Evolutionary conservation across 2,797 vertebrate species (phyloP).

Genomic region (Sebastes itinus): DNA sequence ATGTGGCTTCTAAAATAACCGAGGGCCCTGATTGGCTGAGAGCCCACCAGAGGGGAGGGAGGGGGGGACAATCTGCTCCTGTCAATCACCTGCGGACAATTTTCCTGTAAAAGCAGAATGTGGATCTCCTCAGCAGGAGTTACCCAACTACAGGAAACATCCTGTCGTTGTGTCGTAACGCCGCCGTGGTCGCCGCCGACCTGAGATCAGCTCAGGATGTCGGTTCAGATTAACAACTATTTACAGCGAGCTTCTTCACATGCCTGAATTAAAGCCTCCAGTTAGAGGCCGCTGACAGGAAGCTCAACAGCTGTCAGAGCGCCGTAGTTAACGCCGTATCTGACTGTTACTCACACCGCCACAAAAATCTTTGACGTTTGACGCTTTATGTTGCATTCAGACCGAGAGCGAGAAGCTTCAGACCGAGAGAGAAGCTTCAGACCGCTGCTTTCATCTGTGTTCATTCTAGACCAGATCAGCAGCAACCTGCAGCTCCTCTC

Average conservation of each 20-base stretch:
- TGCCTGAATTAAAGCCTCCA: conserved; percentile 51
- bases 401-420: too few species aligned
- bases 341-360: too few species aligned
- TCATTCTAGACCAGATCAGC: too few species aligned
- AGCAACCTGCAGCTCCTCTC: too few species aligned
- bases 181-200: too few species aligned
- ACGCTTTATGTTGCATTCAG: too few species aligned
- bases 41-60: conserved; percentile 11
- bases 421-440: too few species aligned
- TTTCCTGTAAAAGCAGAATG: conserved; percentile 84
- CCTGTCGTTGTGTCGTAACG: too few species aligned
- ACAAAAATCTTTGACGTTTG: too few species aligned
- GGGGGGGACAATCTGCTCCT: conserved; percentile 72
- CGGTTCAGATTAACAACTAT: conserved; percentile 50
- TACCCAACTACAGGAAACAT: conserved; percentile 41
- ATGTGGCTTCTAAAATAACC: conserved; percentile 94
- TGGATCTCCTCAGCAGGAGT: conserved; percentile 40
- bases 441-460: too few species aligned
- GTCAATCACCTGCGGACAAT: conserved; percentile 80
- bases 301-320: too few species aligned
- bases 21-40: conserved; percentile 83
- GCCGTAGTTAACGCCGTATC: too few species aligned
- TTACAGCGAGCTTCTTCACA: conserved; percentile 55
- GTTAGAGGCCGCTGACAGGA: conserved; percentile 32
- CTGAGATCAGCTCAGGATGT: background rate